A percentile compares a stretch with the other conserved stretches of the same genome.
Conservation (phyloP, 1,140 invertebrate genomes). For the Diabrotica virgifera region DNA sequence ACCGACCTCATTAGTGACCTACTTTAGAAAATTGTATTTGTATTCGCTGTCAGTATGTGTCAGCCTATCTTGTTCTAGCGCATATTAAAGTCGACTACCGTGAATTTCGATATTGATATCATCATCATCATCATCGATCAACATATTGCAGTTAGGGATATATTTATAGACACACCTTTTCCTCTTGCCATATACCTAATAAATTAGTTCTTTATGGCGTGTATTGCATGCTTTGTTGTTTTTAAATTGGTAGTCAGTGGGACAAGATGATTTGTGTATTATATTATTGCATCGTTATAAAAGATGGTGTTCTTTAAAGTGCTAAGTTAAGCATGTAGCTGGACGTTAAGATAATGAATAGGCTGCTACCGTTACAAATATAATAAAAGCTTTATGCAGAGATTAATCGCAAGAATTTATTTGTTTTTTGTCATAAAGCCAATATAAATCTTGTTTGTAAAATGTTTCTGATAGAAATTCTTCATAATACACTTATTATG, state of each 20-base stretch:
- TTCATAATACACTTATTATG: too few relatives aligned
- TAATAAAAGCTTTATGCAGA: too few relatives aligned
- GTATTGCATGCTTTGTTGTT: not conserved
- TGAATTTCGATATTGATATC: slow-evolving; percentile 3
- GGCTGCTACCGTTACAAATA: too few relatives aligned
- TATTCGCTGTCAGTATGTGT: not conserved
- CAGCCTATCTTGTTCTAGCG: not conserved
- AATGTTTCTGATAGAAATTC: too few relatives aligned
- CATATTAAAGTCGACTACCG: not conserved
- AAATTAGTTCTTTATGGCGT: slow-evolving; percentile 7
- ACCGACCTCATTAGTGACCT: not conserved
- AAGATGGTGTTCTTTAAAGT: too few relatives aligned
- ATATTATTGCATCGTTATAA: too few relatives aligned
- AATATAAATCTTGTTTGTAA: too few relatives aligned
- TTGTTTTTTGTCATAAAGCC: too few relatives aligned
- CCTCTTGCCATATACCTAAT: slow-evolving; percentile 9
- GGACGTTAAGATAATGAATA: too few relatives aligned
- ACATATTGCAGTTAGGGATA: slow-evolving; percentile 5
- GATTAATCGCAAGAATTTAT: too few relatives aligned
- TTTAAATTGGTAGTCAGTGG: slow-evolving; percentile 2
- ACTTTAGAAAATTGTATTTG: slow-evolving; percentile 1
- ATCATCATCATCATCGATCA: slow-evolving; percentile 5
- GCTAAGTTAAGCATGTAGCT: too few relatives aligned
- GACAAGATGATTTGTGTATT: not conserved
- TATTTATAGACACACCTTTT: slow-evolving; percentile 14